Evolutionary conservation across 2,888 invertebrate genomes (phyloP), one percentile per base, ranked within the genome.

Genomic region (Scrobipalpa costella): DNA sequence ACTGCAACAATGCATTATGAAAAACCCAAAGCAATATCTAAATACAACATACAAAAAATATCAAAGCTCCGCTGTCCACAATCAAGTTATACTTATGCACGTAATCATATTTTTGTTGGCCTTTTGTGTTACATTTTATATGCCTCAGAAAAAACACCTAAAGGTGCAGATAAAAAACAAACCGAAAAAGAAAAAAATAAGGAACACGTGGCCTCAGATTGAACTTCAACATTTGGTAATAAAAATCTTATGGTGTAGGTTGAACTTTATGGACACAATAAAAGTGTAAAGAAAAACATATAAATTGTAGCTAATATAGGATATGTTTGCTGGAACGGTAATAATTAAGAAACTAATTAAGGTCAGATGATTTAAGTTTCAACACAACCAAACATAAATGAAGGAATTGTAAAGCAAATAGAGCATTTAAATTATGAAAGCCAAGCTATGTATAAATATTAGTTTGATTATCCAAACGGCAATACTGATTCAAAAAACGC

Each of bases 161-260:
- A 78, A 71, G 70, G 66, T 65, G 71, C 64, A 62, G 65, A 65
- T 63, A 68, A 75, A 78, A 79, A 80, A 75, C 58, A 67, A 68
- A 69, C 68, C 71, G 71, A 72, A 73, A 71, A 73, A 68, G 67
- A 63, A 69, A 77, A 77, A 74, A 72, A 74, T 71, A 64, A 67
- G 59, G 72, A 79, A 83, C 82, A 84, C 85, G 85, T 85, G 85
- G 84, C 75, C 69, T 57, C 59, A 36, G 65, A 63, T 64, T 61
- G 59, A 67, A 66, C 60, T 58, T 68, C 65, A 55, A 55, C 55
- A 55, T 55, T 55, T 63, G 63, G 65, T 63, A 61, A 62, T 69
- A 71, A 71, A 70, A 63, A 63, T 57, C 64, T 68, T 67, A 64
- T 69, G 65, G 62, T 67, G 67, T 66, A 65, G 59, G 59, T 66